phyloP scores from a whole-genome alignment of 2,888 invertebrate species.

The Sceliomorpha sp. region DNA sequence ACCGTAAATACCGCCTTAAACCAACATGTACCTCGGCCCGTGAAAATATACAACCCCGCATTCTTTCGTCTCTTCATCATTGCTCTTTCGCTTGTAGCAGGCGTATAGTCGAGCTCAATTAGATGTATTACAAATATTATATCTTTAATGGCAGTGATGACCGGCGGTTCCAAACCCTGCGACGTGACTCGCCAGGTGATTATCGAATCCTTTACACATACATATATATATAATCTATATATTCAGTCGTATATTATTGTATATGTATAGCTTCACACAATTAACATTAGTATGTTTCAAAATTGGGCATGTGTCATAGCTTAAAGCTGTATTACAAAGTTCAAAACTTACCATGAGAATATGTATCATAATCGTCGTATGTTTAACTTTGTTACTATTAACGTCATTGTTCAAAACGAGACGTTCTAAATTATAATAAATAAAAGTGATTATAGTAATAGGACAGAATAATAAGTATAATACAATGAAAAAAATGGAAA shows the following conservation, averaged over 20 bases:
- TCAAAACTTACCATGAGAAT: conserved; percentile 2
- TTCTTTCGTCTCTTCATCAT: too few species aligned
- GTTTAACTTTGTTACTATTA: neutral
- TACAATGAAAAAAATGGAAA: too few species aligned
- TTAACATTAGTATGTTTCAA: conserved; percentile 10
- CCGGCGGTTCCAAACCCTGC: conserved; percentile 45
- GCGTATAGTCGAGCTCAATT: too few species aligned
- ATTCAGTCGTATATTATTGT: conserved; percentile 30
- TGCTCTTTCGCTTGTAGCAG: too few species aligned
- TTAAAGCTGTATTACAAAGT: neutral
- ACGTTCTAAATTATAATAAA: neutral
- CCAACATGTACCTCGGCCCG: too few species aligned
- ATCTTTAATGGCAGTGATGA: conserved; percentile 56
- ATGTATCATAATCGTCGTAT: neutral
- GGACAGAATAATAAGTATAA: too few species aligned
- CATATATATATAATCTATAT: conserved; percentile 11
- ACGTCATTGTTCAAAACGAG: neutral
- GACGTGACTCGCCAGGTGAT: conserved; percentile 26
- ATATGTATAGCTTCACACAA: conserved; percentile 27
- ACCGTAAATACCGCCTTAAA: too few species aligned
- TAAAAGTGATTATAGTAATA: too few species aligned
- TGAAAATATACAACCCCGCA: too few species aligned
- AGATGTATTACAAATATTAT: neutral
- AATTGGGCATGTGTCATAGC: neutral
- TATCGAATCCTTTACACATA: conserved; percentile 26